Evolutionary conservation across 35 echinoderm and acorn worm genomes (phyloP).

Genomic region (Eucidaris tribuloides): DNA sequence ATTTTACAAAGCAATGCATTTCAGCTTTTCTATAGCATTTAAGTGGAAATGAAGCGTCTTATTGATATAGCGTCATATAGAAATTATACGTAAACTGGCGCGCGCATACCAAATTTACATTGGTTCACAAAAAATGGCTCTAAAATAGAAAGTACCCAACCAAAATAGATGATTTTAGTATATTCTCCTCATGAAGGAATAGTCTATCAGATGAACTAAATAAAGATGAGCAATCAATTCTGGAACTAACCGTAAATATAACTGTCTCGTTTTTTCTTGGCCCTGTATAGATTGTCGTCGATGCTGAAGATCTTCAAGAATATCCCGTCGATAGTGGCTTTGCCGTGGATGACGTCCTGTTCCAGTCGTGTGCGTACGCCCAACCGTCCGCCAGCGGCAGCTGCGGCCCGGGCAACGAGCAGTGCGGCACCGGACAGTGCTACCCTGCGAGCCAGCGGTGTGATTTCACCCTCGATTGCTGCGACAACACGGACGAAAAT

Average conservation of each 20-base stretch:
- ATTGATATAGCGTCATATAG: no score
- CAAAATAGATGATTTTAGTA: background rate
- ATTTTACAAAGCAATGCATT: no score
- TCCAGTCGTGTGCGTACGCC: constrained; percentile 32
- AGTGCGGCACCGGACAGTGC: constrained; percentile 58
- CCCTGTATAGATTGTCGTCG: constrained; percentile 40
- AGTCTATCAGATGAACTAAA: no score
- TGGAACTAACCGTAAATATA: no score
- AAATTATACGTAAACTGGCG: no score
- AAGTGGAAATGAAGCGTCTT: no score
- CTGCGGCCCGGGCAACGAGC: constrained; percentile 5
- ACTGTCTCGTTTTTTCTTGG: background rate
- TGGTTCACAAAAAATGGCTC: background rate
- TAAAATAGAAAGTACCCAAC: background rate
- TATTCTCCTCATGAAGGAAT: background rate
- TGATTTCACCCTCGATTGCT: constrained; percentile 62
- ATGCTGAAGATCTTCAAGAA: constrained; percentile 43
- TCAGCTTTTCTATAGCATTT: no score
- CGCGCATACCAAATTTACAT: background rate
- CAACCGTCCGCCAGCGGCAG: background rate
- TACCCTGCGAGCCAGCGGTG: constrained; percentile 35
- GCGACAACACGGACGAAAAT: constrained; percentile 61
- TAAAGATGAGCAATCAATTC: no score
- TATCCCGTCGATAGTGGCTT: constrained; percentile 43
- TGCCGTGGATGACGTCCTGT: constrained; percentile 63